phyloP scores from a whole-genome alignment of 1,140 invertebrate genomes.

The Dufourea novaeangliae region DNA sequence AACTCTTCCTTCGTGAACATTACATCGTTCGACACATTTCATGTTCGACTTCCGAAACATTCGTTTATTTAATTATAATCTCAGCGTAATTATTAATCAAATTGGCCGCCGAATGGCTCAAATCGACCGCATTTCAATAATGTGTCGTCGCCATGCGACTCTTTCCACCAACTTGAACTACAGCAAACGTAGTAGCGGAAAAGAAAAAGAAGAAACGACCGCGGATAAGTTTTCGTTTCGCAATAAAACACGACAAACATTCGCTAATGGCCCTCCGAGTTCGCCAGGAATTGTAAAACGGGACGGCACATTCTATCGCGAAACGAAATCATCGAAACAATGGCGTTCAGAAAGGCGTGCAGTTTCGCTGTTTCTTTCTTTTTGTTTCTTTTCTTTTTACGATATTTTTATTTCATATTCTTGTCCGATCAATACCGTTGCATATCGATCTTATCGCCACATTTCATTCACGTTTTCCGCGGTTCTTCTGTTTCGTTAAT shows the following conservation, averaged over 20 bases:
- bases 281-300: background rate
- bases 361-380: background rate
- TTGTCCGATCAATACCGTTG: constrained; percentile 3
- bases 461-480: background rate
- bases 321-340: constrained; percentile 4
- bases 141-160: constrained; percentile 30
- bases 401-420: background rate
- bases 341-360: constrained; percentile 13
- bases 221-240: constrained; percentile 25
- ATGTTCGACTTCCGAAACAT: background rate
- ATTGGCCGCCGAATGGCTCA: constrained; percentile 3
- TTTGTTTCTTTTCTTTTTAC: background rate
- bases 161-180: constrained; percentile 69
- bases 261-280: too few relatives aligned
- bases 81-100: background rate
- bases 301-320: background rate
- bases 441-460: constrained; percentile 1
- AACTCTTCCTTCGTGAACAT: background rate
- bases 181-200: constrained; percentile 55
- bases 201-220: constrained; percentile 35
- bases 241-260: constrained; percentile 9
- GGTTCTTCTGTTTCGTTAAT: constrained; percentile 52
- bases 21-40: too few relatives aligned
- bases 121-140: constrained; percentile 24
- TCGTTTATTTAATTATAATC: background rate